Evolutionary conservation across 2,888 invertebrate species (phyloP), one percentile per base, ranked within the genome.

Genomic region (Amiota mariae): DNA sequence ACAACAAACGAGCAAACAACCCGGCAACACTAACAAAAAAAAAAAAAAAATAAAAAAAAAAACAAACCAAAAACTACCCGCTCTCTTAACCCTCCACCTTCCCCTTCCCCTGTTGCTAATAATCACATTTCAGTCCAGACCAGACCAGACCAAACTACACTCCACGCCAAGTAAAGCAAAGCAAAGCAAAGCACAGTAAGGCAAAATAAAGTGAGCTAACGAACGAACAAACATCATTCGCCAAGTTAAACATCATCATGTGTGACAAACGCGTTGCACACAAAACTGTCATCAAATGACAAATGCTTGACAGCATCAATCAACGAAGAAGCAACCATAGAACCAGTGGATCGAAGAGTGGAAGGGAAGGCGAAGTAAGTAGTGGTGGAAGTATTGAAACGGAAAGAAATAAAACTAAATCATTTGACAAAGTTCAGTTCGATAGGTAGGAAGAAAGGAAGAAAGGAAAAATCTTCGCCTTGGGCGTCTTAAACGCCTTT

Each of bases 271-370:
- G 87, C 83, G 84, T 85, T 82, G 88, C 87, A 82, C 87, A 88
- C 87, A 86, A 85, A 84, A 88, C 88, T 86, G 87, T 88, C 87
- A 88, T 88, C 84, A 88, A 88, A 85, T 88, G 88, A 88, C 87
- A 88, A 88, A 88, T 88, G 87, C 84, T 84, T 85, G 87, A 87
- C 87, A 83, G 87, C 86, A 85, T 86, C 88, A 86, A 87, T 87
- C 87, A 86, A 72, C 71, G 56, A 61, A 63, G 64, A 51, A 71
- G 56, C 71, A 74, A 47, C 72, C 47, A 49, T 15, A 48, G 67
- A 36, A 36, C 36, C 36, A 2, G 36, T 36, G 6, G 36, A 24
- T 2, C 2, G 24, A 36, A 36, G 2, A 36, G 36, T 36, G 36
- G 36, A 36, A 36, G 36, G 6, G 36, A 6, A 36, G 36, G 36